Evolutionary conservation across 2,888 invertebrate genomes (phyloP), one percentile per base, ranked within the genome.

Genomic region (Cephalotes varians): DNA sequence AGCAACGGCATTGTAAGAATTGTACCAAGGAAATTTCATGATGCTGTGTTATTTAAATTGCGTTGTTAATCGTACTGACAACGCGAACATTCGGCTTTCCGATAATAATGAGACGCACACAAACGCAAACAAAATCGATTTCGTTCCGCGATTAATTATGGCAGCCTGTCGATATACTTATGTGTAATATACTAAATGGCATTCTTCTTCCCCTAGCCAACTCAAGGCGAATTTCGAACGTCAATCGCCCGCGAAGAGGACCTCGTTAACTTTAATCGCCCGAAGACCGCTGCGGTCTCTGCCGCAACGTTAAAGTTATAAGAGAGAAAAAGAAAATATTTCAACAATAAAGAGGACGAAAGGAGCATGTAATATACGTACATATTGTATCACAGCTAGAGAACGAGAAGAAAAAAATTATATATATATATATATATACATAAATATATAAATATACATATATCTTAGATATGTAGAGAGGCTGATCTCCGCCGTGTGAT

Each of bases 401-500:
- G 9, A 72, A 49, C 58, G 44, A 72, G 79, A 56, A 64, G 54
- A 60, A 81, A 51, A n/a, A 81, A 84, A 79, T 37, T 64, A 60
- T 25, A 37, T 40, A 51, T 65, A 74, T 28, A 76, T 49, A 21
- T 64, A 60, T 25, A 37, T 40, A 51, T 65, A 74, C n/a, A 76
- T 49, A 21, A 10, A 51, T 60, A 74, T 37, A 80, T 21, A 62
- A 6, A 62, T 51, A 51, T 81, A 49, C 51, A 62, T 51, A n/a
- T n/a, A n/a, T n/a, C 31, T 21, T 81, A 81, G 40, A 81, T 44
- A 49, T 47, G 85, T 85, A 88, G 88, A 86, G 74, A 90, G 88
- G 89, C 89, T 89, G 89, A 89, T 89, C 87, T 88, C 84, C 85
- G 89, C 88, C 90, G 89, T 90, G 90, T 89, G 90, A 89, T 89